phyloP scores from a whole-genome alignment of 2,888 invertebrate genomes.

The Tipula confusa region DNA sequence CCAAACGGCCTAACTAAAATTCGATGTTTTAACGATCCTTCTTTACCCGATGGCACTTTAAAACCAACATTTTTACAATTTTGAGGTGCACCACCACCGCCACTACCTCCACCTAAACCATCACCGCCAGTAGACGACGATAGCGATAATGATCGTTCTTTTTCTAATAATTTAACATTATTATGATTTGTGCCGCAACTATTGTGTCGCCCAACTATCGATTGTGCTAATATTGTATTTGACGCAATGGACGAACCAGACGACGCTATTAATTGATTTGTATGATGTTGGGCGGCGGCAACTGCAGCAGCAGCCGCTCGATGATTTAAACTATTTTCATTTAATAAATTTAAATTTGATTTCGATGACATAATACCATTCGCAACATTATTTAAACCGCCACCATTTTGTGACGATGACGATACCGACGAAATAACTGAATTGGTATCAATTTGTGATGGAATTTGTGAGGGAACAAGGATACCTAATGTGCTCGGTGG shows the following conservation, averaged over 20 bases:
- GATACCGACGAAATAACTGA: constrained; percentile 26
- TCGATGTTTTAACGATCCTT: constrained; percentile 60
- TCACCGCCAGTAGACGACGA: constrained; percentile 33
- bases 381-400: not conserved
- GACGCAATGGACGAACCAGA: not conserved
- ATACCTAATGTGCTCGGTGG: constrained; percentile 33
- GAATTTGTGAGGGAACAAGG: constrained; percentile 34
- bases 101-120: constrained; percentile 51
- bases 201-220: not conserved
- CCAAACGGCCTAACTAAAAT: constrained; percentile 55
- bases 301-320: constrained; percentile 34
- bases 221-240: not conserved
- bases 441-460: constrained; percentile 34
- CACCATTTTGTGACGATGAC: constrained; percentile 32
- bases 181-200: not conserved
- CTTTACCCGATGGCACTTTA: constrained; percentile 56
- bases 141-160: not conserved
- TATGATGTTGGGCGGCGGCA: constrained; percentile 21
- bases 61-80: constrained; percentile 39
- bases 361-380: constrained; percentile 30
- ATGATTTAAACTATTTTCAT: not conserved
- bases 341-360: constrained; percentile 13
- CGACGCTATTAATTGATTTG: constrained; percentile 28
- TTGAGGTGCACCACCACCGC: constrained; percentile 52
- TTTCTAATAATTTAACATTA: not conserved